phyloP scores from a whole-genome alignment of 1,140 invertebrate genomes.

The Pomacea maculata region DNA sequence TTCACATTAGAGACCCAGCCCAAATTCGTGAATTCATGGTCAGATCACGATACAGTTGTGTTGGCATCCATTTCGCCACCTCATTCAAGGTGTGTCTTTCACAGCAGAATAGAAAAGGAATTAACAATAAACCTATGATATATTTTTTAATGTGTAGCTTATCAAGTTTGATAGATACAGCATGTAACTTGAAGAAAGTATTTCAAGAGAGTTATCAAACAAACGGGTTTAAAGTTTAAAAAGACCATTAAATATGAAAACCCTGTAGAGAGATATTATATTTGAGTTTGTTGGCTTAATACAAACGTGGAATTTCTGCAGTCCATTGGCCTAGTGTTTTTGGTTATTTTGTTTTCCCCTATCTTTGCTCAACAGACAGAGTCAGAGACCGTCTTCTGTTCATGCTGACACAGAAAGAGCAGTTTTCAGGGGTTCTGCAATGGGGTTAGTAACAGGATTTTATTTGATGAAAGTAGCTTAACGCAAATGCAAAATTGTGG shows the following conservation, averaged over 20 bases:
- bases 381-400: conserved; percentile 9
- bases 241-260: too few relatives aligned
- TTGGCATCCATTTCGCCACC: conserved; percentile 34
- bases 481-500: too few relatives aligned
- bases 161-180: too few relatives aligned
- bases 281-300: background rate
- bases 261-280: too few relatives aligned
- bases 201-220: too few relatives aligned
- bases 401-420: background rate
- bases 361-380: conserved; percentile 3
- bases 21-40: conserved; percentile 13
- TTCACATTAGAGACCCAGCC: background rate
- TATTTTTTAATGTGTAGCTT: too few relatives aligned
- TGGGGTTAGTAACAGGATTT: conserved; percentile 7
- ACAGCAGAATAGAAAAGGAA: too few relatives aligned
- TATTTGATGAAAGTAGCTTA: too few relatives aligned
- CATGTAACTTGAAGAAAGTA: too few relatives aligned
- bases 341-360: background rate
- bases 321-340: background rate
- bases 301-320: background rate
- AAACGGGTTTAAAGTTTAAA: too few relatives aligned
- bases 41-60: conserved; percentile 22
- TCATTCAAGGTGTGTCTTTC: conserved; percentile 34
- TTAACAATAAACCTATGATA: too few relatives aligned
- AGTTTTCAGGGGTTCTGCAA: background rate